Evolutionary conservation across 2,888 invertebrate genomes (phyloP), one percentile per base, ranked within the genome.

Genomic region (Cephus runcator): DNA sequence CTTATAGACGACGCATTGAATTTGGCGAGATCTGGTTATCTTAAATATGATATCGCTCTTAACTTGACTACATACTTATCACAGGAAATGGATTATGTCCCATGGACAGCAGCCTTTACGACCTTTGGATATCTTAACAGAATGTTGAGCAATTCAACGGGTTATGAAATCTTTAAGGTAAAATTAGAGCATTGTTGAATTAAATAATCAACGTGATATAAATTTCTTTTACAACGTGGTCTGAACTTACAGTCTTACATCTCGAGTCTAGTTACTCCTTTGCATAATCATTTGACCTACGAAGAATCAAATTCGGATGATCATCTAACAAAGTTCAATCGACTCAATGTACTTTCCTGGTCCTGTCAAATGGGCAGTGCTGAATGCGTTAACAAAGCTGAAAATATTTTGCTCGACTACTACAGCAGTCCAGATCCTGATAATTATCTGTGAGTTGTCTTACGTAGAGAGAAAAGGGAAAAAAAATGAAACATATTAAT

Each of bases 1-100:
- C 86, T 95, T 9, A 91, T 97, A 0, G 96, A 96, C 84, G 98
- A 98, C 89, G 92, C 95, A 6, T 93, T 95, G 81, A 94, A 93
- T 82, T 90, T 95, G 76, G 95, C 92, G 12, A 84, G 91, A 75
- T 89, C 91, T 30, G 90, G 89, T 9, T 79, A 85, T 35, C 83
- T 92, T 6, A 84, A 87, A 69, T 92, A 92, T 80, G 83, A 85
- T 9, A 79, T 89, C n/a, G 91, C 92, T 4, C 87, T 93, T 69
- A 89, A 92, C 69, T 81, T 93, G 12, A 90, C 92, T 6, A 83
- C 87, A 56, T 93, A 93, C 84, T 87, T 93, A 81, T 83, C 82
- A 35, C 87, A 90, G 68, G 92, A 92, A 82, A 85, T 84, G 6
- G 92, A 93, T 77, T 93, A 92, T 81, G 87, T 93, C 6, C 93